These are phyloP conservation scores for Menidia beryllina DNA, from an alignment of 2,113 vertebrate genomes.

Conservation along the genomic window DNA sequence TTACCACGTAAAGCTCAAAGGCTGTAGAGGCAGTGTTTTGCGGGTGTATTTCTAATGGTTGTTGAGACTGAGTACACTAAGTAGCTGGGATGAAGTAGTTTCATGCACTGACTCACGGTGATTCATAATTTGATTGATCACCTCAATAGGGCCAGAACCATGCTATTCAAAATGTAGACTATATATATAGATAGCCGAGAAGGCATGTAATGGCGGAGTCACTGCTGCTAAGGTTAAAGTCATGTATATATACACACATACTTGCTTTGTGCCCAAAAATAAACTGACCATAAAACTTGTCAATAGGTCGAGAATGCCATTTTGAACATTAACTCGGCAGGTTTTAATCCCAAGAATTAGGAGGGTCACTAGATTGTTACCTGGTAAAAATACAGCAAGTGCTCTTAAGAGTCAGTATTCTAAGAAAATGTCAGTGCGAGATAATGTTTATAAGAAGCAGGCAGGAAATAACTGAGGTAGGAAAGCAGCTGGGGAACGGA, in stretches of 20 bases:
- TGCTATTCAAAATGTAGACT: neutral
- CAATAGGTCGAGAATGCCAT: conserved; percentile 25
- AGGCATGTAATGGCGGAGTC: neutral
- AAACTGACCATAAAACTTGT: conserved; percentile 18
- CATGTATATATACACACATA: too few species aligned
- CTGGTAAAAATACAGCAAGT: too few species aligned
- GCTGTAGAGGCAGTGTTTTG: conserved; percentile 41
- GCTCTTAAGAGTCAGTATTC: conserved; percentile 3
- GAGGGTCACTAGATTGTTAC: too few species aligned
- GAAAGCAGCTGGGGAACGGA: conserved; percentile 1
- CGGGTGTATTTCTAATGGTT: conserved; percentile 12
- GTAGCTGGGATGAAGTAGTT: neutral
- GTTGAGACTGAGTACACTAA: conserved; percentile 3
- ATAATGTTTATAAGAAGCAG: conserved; percentile 17
- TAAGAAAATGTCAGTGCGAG: conserved; percentile 46
- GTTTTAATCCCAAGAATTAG: conserved; percentile 27
- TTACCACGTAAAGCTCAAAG: conserved; percentile 34
- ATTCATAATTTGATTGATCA: conserved; percentile 3
- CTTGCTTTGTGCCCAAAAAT: conserved; percentile 5
- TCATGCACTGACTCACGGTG: neutral
- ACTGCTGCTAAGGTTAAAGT: too few species aligned
- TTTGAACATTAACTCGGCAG: conserved; percentile 11
- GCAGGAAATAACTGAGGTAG: neutral
- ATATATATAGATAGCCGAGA: neutral
- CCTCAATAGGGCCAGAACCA: neutral